Evolutionary conservation across 2,888 invertebrate species (phyloP), one percentile per base, ranked within the genome.

Genomic region (Zonitis immaculata): DNA sequence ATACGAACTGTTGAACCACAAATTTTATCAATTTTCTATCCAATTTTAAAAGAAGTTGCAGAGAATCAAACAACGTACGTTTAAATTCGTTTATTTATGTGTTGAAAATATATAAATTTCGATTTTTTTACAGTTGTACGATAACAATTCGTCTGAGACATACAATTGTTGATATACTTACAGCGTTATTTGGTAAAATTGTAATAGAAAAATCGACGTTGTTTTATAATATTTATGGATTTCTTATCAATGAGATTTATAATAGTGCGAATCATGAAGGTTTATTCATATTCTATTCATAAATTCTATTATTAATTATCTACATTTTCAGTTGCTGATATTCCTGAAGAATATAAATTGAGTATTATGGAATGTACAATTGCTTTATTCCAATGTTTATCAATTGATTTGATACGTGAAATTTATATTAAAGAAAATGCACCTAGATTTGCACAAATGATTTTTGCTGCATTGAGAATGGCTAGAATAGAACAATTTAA

Each of bases 401-500:
- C 80, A 4, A 69, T 71, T 1, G 79, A 82, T 55, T 77, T 83
- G 6, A 69, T 85, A 14, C 76, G 78, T 58, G 61, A 71, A 30
- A 74, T 87, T 50, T 87, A 85, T 61, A 72, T 76, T 18, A 77
- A 82, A 54, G 76, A 80, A 47, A 78, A 84, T 56, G 78, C 81
- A 2, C 77, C 82, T 0, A 76, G 83, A 62, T 66, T 89, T 43
- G 85, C 85, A 3, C 84, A 86, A 66, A 82, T 85, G 45, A 77
- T 89, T 43, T 84, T 83, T 62, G 78, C 85, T 0, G 79, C 84
- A 12, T 76, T 86, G 1, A 82, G 85, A 61, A 74, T 89, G 14
- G 84, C 87, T 8, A 83, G 83, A 68, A 72, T 76, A 28, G 89
- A 90, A 69, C 85, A 81, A 68, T 80, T 83, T 35, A 77, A 80